Percentiles rank a stretch among this genome's conserved stretches.
Conservation (phyloP, 2,113 vertebrate genomes). For the Chloropsis cyanopogon region DNA sequence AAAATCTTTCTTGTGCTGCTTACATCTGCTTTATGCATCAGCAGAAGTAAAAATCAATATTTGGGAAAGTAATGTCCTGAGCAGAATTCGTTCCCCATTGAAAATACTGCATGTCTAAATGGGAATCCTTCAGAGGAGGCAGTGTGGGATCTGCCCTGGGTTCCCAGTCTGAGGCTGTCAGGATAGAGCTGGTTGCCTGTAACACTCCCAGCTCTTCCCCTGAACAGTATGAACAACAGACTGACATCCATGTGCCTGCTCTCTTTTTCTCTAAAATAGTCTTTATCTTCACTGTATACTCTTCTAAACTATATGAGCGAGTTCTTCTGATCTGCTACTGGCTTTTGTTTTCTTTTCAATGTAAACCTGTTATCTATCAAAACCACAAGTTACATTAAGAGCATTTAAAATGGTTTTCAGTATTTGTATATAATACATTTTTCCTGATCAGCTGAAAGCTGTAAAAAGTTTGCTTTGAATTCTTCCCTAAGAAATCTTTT, state of each 20-base stretch:
- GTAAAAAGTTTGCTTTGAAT: not conserved
- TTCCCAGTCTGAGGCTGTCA: not conserved
- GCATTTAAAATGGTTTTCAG: not conserved
- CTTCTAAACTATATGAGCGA: not conserved
- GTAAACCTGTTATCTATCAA: not conserved
- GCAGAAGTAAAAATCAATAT: constrained; percentile 40
- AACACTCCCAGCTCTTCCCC: not conserved
- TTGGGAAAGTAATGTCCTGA: constrained; percentile 42
- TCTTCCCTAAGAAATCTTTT: not conserved
- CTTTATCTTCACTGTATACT: not conserved
- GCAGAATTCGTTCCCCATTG: constrained; percentile 27
- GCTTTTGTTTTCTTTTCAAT: not conserved
- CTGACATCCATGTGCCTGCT: not conserved
- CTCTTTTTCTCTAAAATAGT: not conserved
- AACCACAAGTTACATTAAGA: not conserved
- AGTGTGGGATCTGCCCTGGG: not conserved
- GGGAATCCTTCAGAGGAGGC: not conserved
- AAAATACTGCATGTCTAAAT: not conserved
- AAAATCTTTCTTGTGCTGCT: constrained; percentile 11
- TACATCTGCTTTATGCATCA: constrained; percentile 48
- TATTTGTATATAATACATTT: not conserved
- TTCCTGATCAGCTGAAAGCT: not conserved
- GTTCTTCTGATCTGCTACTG: not conserved
- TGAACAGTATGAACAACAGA: not conserved
- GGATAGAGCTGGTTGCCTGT: not conserved